A percentile compares a stretch with the other conserved stretches of the same genome.
Conservation (phyloP, 1,140 invertebrate species). For the Lysiphlebus fabarum region DNA sequence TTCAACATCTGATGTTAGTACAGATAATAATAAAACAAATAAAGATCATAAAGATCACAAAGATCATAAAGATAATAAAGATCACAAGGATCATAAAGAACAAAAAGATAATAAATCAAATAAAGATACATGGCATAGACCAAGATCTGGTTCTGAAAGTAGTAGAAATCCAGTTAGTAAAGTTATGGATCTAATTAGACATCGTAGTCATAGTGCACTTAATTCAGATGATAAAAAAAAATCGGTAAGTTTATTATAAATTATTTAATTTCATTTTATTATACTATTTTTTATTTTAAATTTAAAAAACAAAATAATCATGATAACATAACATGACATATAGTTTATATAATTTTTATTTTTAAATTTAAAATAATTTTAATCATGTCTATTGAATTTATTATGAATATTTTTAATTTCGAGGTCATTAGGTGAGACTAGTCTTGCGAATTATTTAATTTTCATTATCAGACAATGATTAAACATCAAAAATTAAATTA, state of each 20-base stretch:
- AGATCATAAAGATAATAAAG: slow-evolving; percentile 37
- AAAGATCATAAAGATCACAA: slow-evolving; percentile 38
- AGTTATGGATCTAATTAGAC: slow-evolving; percentile 86
- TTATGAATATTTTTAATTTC: too few relatives aligned
- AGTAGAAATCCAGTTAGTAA: slow-evolving; percentile 73
- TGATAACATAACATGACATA: too few relatives aligned
- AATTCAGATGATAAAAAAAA: slow-evolving; percentile 70
- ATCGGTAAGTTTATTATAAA: slow-evolving; percentile 62
- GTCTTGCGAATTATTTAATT: too few relatives aligned
- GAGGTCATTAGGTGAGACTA: too few relatives aligned
- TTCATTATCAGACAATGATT: too few relatives aligned
- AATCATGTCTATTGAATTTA: too few relatives aligned
- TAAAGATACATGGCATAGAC: slow-evolving; percentile 44
- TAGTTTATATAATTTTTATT: too few relatives aligned
- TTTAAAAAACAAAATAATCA: not conserved
- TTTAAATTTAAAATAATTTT: too few relatives aligned
- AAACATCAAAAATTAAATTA: too few relatives aligned
- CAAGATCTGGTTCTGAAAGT: slow-evolving; percentile 56
- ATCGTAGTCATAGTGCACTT: slow-evolving; percentile 70
- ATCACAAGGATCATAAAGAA: slow-evolving; percentile 27
- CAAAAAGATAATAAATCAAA: slow-evolving; percentile 37
- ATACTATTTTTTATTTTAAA: not conserved
- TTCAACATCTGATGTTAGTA: slow-evolving; percentile 42
- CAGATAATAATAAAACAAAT: slow-evolving; percentile 40
- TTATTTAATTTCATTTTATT: not conserved